These are phyloP conservation scores for Acanthurus lineatus DNA, from an alignment of 2,797 vertebrate genomes.

Conservation along the genomic window DNA sequence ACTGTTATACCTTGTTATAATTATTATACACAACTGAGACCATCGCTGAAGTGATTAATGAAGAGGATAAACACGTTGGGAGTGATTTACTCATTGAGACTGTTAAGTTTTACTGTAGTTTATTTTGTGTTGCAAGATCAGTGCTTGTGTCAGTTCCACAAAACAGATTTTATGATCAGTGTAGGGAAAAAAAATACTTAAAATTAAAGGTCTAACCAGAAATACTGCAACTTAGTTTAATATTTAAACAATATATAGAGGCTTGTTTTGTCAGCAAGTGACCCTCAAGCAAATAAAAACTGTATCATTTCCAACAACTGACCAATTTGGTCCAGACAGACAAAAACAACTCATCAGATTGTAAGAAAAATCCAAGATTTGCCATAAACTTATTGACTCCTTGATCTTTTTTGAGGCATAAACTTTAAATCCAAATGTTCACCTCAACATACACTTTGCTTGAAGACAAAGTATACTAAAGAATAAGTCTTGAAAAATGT, in stretches of 20 bases:
- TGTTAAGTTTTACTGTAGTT: background rate
- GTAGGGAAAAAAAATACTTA: too few relatives aligned
- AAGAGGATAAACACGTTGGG: constrained; percentile 10
- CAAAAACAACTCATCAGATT: background rate
- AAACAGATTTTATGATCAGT: too few relatives aligned
- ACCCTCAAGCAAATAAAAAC: background rate
- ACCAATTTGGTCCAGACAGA: background rate
- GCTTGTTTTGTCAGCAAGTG: background rate
- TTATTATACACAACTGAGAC: constrained; percentile 7
- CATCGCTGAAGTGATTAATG: background rate
- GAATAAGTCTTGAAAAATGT: background rate
- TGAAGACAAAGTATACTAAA: background rate
- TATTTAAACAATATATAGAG: background rate
- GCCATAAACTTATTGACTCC: background rate
- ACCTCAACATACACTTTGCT: background rate
- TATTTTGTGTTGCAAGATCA: background rate
- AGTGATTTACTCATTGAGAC: background rate
- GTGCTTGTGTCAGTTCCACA: too few relatives aligned
- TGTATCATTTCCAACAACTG: background rate
- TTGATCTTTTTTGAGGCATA: background rate
- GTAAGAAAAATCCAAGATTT: background rate
- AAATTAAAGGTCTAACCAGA: background rate
- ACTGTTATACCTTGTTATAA: constrained; percentile 20
- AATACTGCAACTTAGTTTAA: background rate
- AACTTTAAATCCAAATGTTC: background rate